Percentiles rank a stretch among this genome's conserved stretches.
Evolutionary conservation across 2,888 invertebrate species (phyloP).

Genomic region (Cerastis rubricosa): DNA sequence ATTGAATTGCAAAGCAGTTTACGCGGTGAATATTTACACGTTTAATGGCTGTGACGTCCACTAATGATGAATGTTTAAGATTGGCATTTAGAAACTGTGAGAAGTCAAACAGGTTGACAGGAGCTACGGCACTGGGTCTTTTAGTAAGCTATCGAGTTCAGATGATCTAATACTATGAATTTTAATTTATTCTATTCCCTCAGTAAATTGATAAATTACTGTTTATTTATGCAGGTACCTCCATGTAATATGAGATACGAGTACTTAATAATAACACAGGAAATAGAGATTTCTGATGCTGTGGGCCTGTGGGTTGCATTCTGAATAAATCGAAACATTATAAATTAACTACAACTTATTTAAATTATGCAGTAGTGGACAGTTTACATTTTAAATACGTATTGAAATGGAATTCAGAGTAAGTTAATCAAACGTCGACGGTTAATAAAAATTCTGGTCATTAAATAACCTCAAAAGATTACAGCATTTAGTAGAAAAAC

Average conservation of each 20-base stretch:
- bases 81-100: constrained; percentile 80
- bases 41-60: constrained; percentile 81
- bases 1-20: constrained; percentile 87
- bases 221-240: constrained; percentile 39
- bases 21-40: constrained; percentile 86
- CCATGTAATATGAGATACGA: constrained; percentile 27
- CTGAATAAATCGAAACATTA: constrained; percentile 39
- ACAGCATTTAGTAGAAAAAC: constrained; percentile 73
- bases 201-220: constrained; percentile 19
- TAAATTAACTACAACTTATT: constrained; percentile 44
- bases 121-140: constrained; percentile 29
- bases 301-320: constrained; percentile 4
- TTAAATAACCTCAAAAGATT: constrained; percentile 75
- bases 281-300: constrained; percentile 17
- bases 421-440: constrained; percentile 67
- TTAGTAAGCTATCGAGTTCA: neutral
- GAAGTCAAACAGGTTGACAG: constrained; percentile 75
- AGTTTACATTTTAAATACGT: constrained; percentile 53
- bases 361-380: constrained; percentile 54
- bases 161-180: constrained; percentile 9
- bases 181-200: constrained; percentile 12
- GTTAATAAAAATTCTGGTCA: constrained; percentile 72
- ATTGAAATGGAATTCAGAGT: constrained; percentile 57
- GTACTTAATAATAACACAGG: constrained; percentile 10
- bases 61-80: constrained; percentile 78